Evolutionary conservation across 2,888 invertebrate species (phyloP), one percentile per base, ranked within the genome.

Genomic region (Calliphora vomitoria): DNA sequence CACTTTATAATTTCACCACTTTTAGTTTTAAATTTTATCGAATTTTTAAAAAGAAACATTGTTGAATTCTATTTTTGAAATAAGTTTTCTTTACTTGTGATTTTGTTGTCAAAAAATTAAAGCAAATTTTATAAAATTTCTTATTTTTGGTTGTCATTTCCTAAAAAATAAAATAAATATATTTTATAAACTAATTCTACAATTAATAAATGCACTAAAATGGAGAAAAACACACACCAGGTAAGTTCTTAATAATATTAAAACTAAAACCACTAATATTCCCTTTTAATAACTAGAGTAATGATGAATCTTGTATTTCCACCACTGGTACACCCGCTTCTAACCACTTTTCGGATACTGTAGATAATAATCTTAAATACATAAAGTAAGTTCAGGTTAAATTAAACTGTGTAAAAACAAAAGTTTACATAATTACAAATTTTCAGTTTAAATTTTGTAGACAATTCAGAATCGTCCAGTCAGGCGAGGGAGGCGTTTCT

Each of bases 401-500:
- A 18, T 41, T 8, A 3, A 44, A 15, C 20, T 13, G 3, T 4
- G n/a, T n/a, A 1, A 64, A 53, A 64, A 53, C 64, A 4, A 20
- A 69, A 58, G 8, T 60, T 35, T 8, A 18, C 10, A 31, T 35
- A 53, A 38, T 10, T 50, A 18, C 35, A 58, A 18, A 44, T 8
- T 83, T 88, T 60, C 53, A 90, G 90, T 47, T 82, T 85, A 71
- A 89, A 90, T 85, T 90, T 89, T 78, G 81, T 85, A 6, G 88
- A 86, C 31, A 89, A 89, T 81, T 89, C 89, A 5, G 89, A 89
- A 41, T 85, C 89, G 8, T 90, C 89, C 4, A 89, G 87, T 66
- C 87, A 88, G 44, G 75, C 82, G 0, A 89, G 88, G 47, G 89
- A 89, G 0, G 74, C 75, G 13, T 50, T 50, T 20, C 15, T 82